phyloP scores from a whole-genome alignment of 1,140 invertebrate species.

The Rhagoletis pomonella region DNA sequence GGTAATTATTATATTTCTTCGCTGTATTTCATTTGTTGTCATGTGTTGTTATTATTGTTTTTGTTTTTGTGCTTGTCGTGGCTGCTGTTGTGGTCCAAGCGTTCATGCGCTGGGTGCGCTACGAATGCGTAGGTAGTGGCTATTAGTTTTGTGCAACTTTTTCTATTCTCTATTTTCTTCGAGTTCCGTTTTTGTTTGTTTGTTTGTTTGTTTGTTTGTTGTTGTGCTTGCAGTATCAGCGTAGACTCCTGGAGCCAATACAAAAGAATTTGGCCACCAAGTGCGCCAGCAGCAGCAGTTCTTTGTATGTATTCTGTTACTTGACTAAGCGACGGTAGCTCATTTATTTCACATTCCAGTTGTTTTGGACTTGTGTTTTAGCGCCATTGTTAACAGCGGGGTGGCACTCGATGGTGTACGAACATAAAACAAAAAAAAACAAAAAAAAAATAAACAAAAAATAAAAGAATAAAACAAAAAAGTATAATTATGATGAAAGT shows the following conservation, averaged over 20 bases:
- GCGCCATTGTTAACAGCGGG: conserved; percentile 46
- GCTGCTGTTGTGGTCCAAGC: background rate
- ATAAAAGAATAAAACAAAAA: no score
- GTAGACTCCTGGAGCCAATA: background rate
- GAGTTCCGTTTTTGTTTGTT: background rate
- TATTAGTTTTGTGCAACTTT: conserved; percentile 8
- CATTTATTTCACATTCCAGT: conserved; percentile 36
- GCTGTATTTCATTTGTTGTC: conserved; percentile 11
- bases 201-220: background rate
- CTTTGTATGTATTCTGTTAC: background rate
- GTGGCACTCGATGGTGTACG: background rate
- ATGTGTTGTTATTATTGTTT: background rate
- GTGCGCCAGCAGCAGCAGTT: background rate
- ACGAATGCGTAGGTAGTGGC: conserved; percentile 41
- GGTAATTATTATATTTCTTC: conserved; percentile 40
- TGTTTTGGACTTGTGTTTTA: conserved; percentile 38
- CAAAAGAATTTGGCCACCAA: conserved; percentile 42
- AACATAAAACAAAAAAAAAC: background rate
- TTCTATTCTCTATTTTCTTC: background rate
- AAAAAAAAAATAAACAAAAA: no score
- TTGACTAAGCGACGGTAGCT: background rate
- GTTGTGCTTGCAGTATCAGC: background rate
- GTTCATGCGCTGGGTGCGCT: conserved; percentile 28
- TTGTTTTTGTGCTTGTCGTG: background rate
- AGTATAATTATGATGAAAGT: no score